Percentiles rank a stretch among this genome's conserved stretches.
Conservation (phyloP, 2,113 vertebrate species). For the Oreocharis arfaki region DNA sequence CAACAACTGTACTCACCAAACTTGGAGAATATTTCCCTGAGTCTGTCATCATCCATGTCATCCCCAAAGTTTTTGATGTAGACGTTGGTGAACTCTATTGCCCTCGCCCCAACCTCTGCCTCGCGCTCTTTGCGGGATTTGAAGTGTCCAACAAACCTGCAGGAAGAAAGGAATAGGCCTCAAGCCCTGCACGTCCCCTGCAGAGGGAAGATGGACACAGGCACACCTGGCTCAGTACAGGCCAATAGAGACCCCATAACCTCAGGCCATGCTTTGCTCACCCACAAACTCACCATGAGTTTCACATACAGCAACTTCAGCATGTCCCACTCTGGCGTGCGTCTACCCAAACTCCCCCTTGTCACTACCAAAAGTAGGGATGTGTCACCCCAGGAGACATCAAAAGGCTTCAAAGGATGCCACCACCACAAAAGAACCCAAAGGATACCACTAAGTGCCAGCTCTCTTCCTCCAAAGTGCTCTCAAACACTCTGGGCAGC, state of each 20-base stretch:
- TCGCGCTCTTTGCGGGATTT: constrained; percentile 94
- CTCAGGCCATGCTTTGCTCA: background rate
- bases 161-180: background rate
- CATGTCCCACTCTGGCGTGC: accelerated
- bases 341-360: background rate
- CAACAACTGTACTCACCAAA: constrained; percentile 77
- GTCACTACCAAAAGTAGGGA: background rate
- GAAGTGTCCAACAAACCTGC: constrained; percentile 94
- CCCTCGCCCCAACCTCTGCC: constrained; percentile 82
- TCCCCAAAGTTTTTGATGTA: constrained; percentile 94
- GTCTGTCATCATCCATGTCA: constrained; percentile 80
- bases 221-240: background rate
- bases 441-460: background rate
- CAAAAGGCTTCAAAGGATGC: background rate
- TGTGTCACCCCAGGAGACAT: background rate
- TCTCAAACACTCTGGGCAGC: background rate
- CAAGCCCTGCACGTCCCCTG: background rate
- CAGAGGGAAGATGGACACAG: background rate
- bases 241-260: background rate
- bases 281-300: background rate
- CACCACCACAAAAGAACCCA: background rate
- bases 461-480: background rate
- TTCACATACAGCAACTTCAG: background rate
- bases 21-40: constrained; percentile 82
- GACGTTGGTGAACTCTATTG: constrained; percentile 90